These are phyloP conservation scores for Biston stratarius DNA, from an alignment of 2,888 invertebrate genomes.

Conservation along the genomic window DNA sequence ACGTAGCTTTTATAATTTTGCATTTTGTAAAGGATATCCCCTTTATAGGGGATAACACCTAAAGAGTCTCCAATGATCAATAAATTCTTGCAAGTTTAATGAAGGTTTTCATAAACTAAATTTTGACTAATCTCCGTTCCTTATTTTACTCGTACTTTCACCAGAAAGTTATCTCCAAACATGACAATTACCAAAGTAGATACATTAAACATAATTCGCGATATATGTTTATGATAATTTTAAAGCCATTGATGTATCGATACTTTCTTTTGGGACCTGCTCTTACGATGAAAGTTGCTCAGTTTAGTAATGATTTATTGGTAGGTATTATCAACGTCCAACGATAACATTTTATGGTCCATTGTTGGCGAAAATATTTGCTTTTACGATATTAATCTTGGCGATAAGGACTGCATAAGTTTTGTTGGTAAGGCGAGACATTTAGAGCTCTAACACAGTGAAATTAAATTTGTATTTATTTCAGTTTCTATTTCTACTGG, in stretches of 20 bases:
- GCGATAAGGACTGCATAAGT: constrained; percentile 25
- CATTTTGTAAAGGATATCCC: too few relatives aligned
- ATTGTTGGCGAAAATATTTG: constrained; percentile 45
- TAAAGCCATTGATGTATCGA: constrained; percentile 12
- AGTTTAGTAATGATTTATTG: constrained; percentile 36
- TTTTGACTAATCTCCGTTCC: constrained; percentile 11
- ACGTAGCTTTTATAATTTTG: too few relatives aligned
- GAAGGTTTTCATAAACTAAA: background rate
- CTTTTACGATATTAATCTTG: constrained; percentile 31
- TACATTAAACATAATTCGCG: constrained; percentile 11
- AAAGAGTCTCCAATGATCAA: background rate
- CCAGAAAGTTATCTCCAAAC: constrained; percentile 12
- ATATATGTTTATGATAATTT: constrained; percentile 30
- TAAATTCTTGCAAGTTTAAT: background rate
- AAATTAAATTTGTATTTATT: constrained; percentile 8
- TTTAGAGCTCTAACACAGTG: background rate
- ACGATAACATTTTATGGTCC: constrained; percentile 41
- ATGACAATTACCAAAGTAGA: constrained; percentile 18
- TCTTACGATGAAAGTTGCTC: constrained; percentile 36
- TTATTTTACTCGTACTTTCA: constrained; percentile 34
- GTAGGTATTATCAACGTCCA: constrained; percentile 23
- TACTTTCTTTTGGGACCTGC: constrained; percentile 39
- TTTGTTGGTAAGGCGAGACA: constrained; percentile 4
- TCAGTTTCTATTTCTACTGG: background rate
- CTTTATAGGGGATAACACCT: too few relatives aligned